Evolutionary conservation across 2,113 vertebrate species (phyloP).

Genomic region (Sinocyclocheilus anophthalmus): DNA sequence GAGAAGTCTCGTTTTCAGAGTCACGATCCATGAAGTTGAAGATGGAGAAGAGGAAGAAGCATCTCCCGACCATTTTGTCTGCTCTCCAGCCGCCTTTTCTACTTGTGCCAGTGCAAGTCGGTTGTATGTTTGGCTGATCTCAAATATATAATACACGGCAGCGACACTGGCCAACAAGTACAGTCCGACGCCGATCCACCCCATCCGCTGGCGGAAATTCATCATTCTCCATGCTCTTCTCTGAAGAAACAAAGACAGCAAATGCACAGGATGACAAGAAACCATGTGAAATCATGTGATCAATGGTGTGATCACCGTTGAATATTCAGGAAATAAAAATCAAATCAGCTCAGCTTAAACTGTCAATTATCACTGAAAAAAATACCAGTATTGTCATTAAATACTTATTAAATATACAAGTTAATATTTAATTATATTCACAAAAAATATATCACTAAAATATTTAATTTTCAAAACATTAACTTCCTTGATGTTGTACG

Average conservation of each 20-base stretch:
- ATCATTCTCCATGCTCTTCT: constrained; percentile 98
- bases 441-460: background rate
- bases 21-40: constrained; percentile 62
- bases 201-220: constrained; percentile 99
- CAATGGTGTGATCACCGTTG: background rate
- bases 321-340: background rate
- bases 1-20: constrained; percentile 80
- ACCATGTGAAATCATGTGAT: background rate
- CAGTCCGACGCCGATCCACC: constrained; percentile 90
- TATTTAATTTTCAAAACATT: background rate
- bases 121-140: constrained; percentile 90
- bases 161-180: constrained; percentile 88
- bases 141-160: constrained; percentile 90
- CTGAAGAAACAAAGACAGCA: constrained; percentile 38
- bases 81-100: constrained; percentile 77
- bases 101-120: constrained; percentile 86
- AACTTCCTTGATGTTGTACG: background rate
- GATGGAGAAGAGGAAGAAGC: constrained; percentile 73
- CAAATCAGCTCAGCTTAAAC: background rate
- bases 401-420: background rate
- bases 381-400: background rate
- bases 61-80: constrained; percentile 72
- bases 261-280: background rate
- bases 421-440: no score
- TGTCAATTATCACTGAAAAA: background rate